These are phyloP conservation scores for Calameuta pallipes DNA, from an alignment of 2,888 invertebrate genomes.

Conservation along the genomic window DNA sequence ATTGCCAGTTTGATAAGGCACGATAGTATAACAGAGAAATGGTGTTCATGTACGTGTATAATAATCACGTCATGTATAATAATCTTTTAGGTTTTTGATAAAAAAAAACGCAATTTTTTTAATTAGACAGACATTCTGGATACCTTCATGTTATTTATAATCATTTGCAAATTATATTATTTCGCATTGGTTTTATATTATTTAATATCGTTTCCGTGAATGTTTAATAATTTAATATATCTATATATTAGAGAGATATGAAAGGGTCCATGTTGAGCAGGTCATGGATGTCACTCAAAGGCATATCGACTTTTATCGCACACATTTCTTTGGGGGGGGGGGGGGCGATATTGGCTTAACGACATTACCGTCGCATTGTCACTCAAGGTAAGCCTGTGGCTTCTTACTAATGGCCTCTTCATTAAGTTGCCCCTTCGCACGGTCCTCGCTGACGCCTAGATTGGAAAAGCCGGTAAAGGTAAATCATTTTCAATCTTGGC, in stretches of 20 bases:
- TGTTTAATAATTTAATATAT: background rate
- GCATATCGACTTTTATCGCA: background rate
- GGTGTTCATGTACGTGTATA: background rate
- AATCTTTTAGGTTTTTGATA: background rate
- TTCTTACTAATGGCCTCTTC: slow-evolving; percentile 7
- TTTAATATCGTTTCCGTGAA: background rate
- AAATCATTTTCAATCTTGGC: background rate
- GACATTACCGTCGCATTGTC: background rate
- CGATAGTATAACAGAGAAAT: background rate
- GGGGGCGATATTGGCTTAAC: background rate
- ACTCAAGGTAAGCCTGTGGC: background rate
- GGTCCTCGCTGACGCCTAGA: background rate
- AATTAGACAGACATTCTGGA: background rate
- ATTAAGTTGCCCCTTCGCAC: background rate
- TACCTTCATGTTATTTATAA: background rate
- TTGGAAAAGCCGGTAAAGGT: slow-evolving; percentile 1
- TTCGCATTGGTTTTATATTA: background rate
- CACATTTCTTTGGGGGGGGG: background rate
- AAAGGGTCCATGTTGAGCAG: background rate
- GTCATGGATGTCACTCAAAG: background rate
- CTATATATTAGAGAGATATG: background rate
- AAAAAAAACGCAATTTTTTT: background rate
- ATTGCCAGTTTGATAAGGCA: background rate
- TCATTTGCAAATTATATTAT: background rate
- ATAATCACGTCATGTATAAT: background rate